Evolutionary conservation across 2,113 vertebrate genomes (phyloP).

Genomic region (Bettongia penicillata): DNA sequence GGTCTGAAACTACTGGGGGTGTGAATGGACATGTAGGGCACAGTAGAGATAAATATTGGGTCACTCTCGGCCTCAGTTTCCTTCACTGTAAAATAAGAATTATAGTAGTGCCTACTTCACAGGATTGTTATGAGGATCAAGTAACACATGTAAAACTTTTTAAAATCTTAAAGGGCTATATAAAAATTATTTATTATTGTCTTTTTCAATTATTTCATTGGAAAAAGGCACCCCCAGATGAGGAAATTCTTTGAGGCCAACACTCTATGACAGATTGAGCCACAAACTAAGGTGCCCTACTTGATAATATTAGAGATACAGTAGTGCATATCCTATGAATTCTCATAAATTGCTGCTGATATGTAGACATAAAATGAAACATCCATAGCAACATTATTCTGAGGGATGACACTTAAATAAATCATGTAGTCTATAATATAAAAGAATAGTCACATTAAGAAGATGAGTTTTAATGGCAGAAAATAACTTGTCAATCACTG

Average conservation of each 20-base stretch:
- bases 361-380: background rate
- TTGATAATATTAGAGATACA: background rate
- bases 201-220: background rate
- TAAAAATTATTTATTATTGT: background rate
- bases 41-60: background rate
- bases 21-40: background rate
- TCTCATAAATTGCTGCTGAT: background rate
- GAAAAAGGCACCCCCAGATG: background rate
- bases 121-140: background rate
- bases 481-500: background rate
- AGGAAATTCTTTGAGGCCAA: background rate
- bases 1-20: background rate
- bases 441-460: background rate
- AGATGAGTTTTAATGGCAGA: background rate
- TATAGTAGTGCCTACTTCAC: background rate
- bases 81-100: background rate
- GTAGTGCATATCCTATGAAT: background rate
- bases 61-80: background rate
- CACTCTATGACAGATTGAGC: background rate
- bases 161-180: background rate
- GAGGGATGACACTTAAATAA: background rate
- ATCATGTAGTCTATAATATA: background rate
- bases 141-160: background rate
- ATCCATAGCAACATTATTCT: background rate
- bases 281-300: background rate